Evolutionary conservation across 2,888 invertebrate species (phyloP), one percentile per base, ranked within the genome.

Genomic region (Eustalomyia histrio): DNA sequence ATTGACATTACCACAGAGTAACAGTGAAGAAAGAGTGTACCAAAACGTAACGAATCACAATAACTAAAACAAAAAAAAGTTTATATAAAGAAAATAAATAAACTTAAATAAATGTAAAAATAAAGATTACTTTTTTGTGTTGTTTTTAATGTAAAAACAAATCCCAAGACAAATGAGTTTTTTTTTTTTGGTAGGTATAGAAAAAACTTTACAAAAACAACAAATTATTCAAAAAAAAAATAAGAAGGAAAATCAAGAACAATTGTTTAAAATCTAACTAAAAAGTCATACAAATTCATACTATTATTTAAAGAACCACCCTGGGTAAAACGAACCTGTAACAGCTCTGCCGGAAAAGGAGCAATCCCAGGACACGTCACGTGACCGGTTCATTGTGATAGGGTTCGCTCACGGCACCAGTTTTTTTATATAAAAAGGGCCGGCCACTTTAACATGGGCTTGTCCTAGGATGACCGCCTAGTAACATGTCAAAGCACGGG

Each of bases 1-100:
- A 85, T 85, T 85, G 85, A 84, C 85, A 84, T 83, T 83, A 75
- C 81, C 81, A 81, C 81, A 81, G 43, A 47, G 78, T 74, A 81
- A 72, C 74, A 71, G 71, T 65, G 64, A 57, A 73, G 52, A 68
- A 61, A 67, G 58, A 43, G 21, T 9, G 9, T n/a, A 29, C n/a
- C 16, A 47, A 47, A 47, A 64, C 5, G 10, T 24, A 64, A 64
- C 50, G 21, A n/a, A 33, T 57, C 63, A 61, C 57, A 75, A 65
- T 39, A 39, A 65, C 71, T 57, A 73, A 43, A 64, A 64, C 29
- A 61, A 43, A 47, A 43, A 73, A 58, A 50, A 68, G 35, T 39
- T 50, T 17, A 52, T n/a, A 7, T 18, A 55, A 55, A 58, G 57
- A 47, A 72, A 71, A 75, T 76, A 80, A 73, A 81, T 76, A 80